Percentiles rank a stretch among this genome's conserved stretches.
Conservation (phyloP, 1,140 invertebrate genomes). For the Acarapis woodi region DNA sequence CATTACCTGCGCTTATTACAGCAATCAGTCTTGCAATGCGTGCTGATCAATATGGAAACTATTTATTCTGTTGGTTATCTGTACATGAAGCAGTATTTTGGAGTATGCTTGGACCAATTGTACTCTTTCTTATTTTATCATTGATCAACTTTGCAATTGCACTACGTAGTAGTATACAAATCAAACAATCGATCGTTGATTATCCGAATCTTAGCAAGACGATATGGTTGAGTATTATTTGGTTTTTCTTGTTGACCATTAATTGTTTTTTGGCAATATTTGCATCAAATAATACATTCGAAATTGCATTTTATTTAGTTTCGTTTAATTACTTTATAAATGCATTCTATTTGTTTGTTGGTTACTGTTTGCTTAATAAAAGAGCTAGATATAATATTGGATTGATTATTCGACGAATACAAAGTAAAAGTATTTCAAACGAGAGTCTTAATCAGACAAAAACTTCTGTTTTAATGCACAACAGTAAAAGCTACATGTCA, state of each 20-base stretch:
- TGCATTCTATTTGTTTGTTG: constrained; percentile 41
- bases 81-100: constrained; percentile 67
- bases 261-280: constrained; percentile 51
- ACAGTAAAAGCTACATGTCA: too few species aligned
- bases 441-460: too few species aligned
- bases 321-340: constrained; percentile 32
- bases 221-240: constrained; percentile 47
- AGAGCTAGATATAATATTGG: constrained; percentile 18
- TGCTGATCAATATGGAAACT: constrained; percentile 81
- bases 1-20: constrained; percentile 66
- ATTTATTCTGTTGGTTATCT: constrained; percentile 76
- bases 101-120: constrained; percentile 60
- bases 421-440: too few species aligned
- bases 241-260: constrained; percentile 39
- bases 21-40: constrained; percentile 64
- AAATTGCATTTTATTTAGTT: constrained; percentile 32
- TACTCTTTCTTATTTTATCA: constrained; percentile 31
- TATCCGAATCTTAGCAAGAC: constrained; percentile 61
- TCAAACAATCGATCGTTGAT: constrained; percentile 61
- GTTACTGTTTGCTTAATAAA: constrained; percentile 51
- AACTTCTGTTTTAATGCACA: too few species aligned
- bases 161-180: constrained; percentile 57
- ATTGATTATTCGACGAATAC: too few species aligned
- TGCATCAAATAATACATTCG: constrained; percentile 40
- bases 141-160: constrained; percentile 48